Base-by-base conservation (phyloP, 2,888 invertebrate genomes). In the Spodoptera exigua region DNA sequence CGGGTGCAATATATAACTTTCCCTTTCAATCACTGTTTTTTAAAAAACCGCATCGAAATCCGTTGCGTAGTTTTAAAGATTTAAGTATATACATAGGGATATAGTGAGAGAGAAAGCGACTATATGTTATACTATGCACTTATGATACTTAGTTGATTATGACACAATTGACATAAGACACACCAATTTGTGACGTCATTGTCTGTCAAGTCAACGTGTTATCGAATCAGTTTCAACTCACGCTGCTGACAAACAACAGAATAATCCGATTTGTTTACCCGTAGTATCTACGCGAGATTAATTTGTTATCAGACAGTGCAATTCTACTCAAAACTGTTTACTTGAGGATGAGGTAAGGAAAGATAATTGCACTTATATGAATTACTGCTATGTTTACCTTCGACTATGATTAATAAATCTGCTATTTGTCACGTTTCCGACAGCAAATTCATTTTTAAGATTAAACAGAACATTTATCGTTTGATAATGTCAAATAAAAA, bases 331-430 rank as follows among this genome's bases (percentile, higher is more conserved):
- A 37, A 54, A 32, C 21, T 74, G 57, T 70, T 62, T 70, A 52
- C 48, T 55, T 58, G 41, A 39, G 70, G 13, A 69, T 49, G 41
- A 40, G 47, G 41, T 27, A 73, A 53, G 35, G n/a, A 36, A 39
- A 70, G 74, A 52, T 70, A 70, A 58, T 43, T 70, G 47, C 41
- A 45, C 37, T n/a, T 16, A 57, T 39, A 44, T 70, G 55, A 70
- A 52, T 70, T 58, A 70, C 48, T 34, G 52, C 12, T 36, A 70
- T 70, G 75, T 70, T 74, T 70, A 70, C 70, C 34, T 53, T 40
- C 7, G 48, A 41, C 64, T 46, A 27, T 10, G 16, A 39, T 39
- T 17, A 37, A 34, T 68, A 56, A 49, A 47, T 49, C 18, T 51
- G 44, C 62, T 62, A 54, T 57, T 53, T 44, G 41, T 17, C 11